These are phyloP conservation scores for Drosophila hamatofila DNA, from an alignment of 2,888 invertebrate species.

Conservation along the genomic window DNA sequence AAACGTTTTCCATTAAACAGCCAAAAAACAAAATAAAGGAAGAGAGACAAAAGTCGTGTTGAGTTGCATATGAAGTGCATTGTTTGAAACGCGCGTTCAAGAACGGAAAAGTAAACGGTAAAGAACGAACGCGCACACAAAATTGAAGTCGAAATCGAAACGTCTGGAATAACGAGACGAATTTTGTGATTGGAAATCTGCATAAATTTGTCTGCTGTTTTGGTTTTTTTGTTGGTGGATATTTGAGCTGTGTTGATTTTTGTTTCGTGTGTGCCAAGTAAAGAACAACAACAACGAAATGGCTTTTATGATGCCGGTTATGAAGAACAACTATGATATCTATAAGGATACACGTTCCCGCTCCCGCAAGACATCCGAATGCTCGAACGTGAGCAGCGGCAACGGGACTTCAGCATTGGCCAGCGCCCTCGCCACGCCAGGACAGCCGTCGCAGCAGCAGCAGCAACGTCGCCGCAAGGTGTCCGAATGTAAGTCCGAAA, in stretches of 20 bases:
- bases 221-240: not conserved
- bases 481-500: constrained; percentile 85
- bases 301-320: constrained; percentile 98
- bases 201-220: not conserved
- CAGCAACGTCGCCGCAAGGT: constrained; percentile 86
- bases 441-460: constrained; percentile 11
- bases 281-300: constrained; percentile 85
- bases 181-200: constrained; percentile 14
- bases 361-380: constrained; percentile 91
- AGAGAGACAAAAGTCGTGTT: constrained; percentile 28
- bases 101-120: constrained; percentile 4
- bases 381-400: constrained; percentile 87
- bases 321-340: constrained; percentile 97
- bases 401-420: constrained; percentile 86
- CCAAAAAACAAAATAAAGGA: not conserved
- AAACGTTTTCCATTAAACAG: constrained; percentile 4
- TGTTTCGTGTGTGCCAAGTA: constrained; percentile 10
- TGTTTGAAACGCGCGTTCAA: constrained; percentile 20
- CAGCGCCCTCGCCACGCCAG: constrained; percentile 87
- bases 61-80: constrained; percentile 34
- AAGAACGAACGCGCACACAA: constrained; percentile 14
- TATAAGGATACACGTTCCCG: constrained; percentile 92
- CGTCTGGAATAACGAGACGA: constrained; percentile 28
- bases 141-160: constrained; percentile 12
- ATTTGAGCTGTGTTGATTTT: constrained; percentile 12